Percentiles rank a stretch among this genome's conserved stretches.
These are phyloP conservation scores for Amphimallon solstitiale DNA, from an alignment of 2,888 invertebrate species.

Conservation along the genomic window DNA sequence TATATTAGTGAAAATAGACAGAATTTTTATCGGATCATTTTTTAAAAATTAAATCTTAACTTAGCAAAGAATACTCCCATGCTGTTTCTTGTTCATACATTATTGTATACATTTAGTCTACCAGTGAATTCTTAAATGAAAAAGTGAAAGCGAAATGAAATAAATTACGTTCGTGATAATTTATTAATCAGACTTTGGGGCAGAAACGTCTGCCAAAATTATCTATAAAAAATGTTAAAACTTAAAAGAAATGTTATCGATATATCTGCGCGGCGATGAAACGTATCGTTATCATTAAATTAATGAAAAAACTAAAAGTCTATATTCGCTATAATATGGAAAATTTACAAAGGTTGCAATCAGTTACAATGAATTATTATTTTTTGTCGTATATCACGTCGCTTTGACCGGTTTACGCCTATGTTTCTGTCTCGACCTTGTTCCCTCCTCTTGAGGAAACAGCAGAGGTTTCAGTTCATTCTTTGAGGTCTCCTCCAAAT, in stretches of 20 bases:
- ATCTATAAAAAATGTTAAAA: background rate
- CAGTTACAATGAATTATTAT: slow-evolving; percentile 31
- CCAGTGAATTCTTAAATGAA: slow-evolving; percentile 14
- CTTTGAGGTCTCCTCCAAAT: slow-evolving; percentile 65
- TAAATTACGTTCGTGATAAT: background rate
- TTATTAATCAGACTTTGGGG: slow-evolving; percentile 2
- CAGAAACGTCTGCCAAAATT: background rate
- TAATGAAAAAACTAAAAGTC: slow-evolving; percentile 28
- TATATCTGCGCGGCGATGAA: background rate
- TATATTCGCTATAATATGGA: slow-evolving; percentile 34
- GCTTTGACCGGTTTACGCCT: slow-evolving; percentile 56
- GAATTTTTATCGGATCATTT: too few species aligned
- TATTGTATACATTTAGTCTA: background rate
- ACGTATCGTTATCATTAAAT: slow-evolving; percentile 8
- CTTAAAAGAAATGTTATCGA: background rate
- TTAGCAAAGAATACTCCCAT: too few species aligned
- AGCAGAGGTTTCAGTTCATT: slow-evolving; percentile 67
- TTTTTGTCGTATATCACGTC: slow-evolving; percentile 44
- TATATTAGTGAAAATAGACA: too few species aligned
- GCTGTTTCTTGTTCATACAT: background rate
- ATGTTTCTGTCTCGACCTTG: slow-evolving; percentile 59
- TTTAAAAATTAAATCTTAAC: too few species aligned
- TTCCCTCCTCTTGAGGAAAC: slow-evolving; percentile 52
- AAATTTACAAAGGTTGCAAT: slow-evolving; percentile 39
- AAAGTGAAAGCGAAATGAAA: background rate